Base-by-base conservation (phyloP, 1,140 invertebrate genomes). In the Eumaeus atala region DNA sequence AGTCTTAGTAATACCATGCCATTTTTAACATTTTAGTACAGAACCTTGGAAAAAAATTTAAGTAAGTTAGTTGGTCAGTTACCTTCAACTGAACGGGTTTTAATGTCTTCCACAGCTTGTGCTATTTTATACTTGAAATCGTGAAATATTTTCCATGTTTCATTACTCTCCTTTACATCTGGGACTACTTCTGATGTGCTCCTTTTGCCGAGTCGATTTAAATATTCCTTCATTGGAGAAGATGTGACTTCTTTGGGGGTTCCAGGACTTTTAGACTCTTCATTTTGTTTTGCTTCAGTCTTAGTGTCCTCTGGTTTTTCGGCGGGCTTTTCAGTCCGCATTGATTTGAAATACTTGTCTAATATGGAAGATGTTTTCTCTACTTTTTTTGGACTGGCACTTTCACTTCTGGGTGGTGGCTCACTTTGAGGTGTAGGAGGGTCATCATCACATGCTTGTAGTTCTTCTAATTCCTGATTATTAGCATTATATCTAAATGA, bases 401-500 rank as follows among this genome's bases (percentile, higher is more conserved):
- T 84, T 56, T 85, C 79, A 58, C 71, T 76, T 42, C 62, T 70
- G 0, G 66, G 58, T 14, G 80, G 70, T 37, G 69, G 62, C 12
- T 89, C 88, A 44, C 78, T 79, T 47, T 90, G 89, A 1, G 87
- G 86, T 18, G 84, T 87, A 0, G 79, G 70, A 38, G 77, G 84
- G 59, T 91, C 89, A 62, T 92, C 91, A 14, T 92, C 91, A 66
- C 92, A 91, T 50, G 87, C 89, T 33, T 89, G 86, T 7, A 93
- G 62, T 72, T 93, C 91, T 64, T 93, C 92, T 53, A 93, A 72
- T 76, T 92, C 91, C 64, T 93, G 92, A 65, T 92, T 91, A 64
- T 90, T 92, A 28, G 91, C 91, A 87, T 92, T 92, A 68, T 93
- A 93, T 72, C 91, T 90, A 63, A 93, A 91, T 11, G 90, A 87